Evolutionary conservation across 2,113 vertebrate genomes (phyloP), one percentile per base, ranked within the genome.

Genomic region (Rhinopithecus roxellana): DNA sequence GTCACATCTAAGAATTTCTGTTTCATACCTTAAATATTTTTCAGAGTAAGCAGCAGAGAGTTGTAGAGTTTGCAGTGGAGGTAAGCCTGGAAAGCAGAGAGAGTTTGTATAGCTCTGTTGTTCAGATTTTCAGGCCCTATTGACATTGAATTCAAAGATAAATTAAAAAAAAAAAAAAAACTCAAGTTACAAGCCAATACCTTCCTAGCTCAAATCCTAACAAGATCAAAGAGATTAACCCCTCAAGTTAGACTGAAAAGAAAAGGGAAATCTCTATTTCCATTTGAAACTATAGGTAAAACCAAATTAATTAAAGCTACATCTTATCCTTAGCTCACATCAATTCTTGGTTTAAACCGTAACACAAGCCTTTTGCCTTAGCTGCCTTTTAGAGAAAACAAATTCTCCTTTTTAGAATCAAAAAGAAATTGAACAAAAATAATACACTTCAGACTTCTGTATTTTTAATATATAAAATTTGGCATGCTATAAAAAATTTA

Each of bases 21-120:
- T 93, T 91, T 95, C n/a, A 72, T 64, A 20, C 22, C 48, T 22
- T 78, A 77, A 89, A 16, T 27, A 86, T 77, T 90, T 92, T 94
- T 20, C 57, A 48, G 61, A 81, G 30, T 61, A 80, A 97, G 35
- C 74, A 96, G 40, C 67, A 90, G 57, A 89, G 85, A 89, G 50
- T 8, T 89, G 13, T 38, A 70, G 67, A 89, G 48, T 86, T 95
- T 92, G 16, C 30, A 67, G 48, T 22, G 23, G 20, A 94, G 9
- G 13, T 94, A 75, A 77, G 38, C 23, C 40, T 90, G 69, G 75
- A 86, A 78, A 23, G 61, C 27, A 32, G 40, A 79, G 8, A 81
- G n/a, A 72, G 35, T 91, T 70, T 94, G 32, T 89, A 90, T 77
- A 70, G 38, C 45, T 80, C 16, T 94, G 59, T 12, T 55, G 8